Conservation (phyloP, 2,113 vertebrate genomes). For the Sphyrna mokarran region DNA sequence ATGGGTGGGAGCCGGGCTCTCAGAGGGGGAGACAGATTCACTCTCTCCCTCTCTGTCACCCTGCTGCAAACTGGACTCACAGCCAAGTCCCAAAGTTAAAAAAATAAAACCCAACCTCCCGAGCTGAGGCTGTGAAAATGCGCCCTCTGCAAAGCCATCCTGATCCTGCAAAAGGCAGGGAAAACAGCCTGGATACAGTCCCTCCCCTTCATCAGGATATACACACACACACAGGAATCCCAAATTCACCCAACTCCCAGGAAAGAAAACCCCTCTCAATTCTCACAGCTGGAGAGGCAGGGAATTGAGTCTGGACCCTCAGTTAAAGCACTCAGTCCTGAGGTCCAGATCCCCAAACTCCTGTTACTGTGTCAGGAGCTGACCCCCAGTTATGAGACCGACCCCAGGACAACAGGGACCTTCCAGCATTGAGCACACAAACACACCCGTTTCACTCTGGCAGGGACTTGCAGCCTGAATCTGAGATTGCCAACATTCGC, state of each 20-base stretch:
- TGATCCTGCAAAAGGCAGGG: not conserved
- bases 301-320: too few relatives aligned
- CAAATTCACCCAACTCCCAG: too few relatives aligned
- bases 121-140: not conserved
- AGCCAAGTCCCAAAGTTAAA: not conserved
- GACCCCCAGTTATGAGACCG: not conserved
- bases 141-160: conserved; percentile 4
- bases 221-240: too few relatives aligned
- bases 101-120: not conserved
- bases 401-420: not conserved
- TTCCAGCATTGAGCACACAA: not conserved
- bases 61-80: not conserved
- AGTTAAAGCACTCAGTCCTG: too few relatives aligned
- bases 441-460: not conserved
- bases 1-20: too few relatives aligned
- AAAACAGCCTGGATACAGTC: not conserved
- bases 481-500: not conserved
- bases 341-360: too few relatives aligned
- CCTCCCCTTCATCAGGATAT: too few relatives aligned
- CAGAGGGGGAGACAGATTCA: too few relatives aligned
- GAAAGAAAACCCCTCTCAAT: too few relatives aligned
- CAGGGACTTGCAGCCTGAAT: not conserved
- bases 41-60: not conserved
- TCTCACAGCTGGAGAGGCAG: too few relatives aligned
- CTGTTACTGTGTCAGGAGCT: not conserved